Base-by-base conservation (phyloP, 2,113 vertebrate species). In the Chelonoidis abingdonii region DNA sequence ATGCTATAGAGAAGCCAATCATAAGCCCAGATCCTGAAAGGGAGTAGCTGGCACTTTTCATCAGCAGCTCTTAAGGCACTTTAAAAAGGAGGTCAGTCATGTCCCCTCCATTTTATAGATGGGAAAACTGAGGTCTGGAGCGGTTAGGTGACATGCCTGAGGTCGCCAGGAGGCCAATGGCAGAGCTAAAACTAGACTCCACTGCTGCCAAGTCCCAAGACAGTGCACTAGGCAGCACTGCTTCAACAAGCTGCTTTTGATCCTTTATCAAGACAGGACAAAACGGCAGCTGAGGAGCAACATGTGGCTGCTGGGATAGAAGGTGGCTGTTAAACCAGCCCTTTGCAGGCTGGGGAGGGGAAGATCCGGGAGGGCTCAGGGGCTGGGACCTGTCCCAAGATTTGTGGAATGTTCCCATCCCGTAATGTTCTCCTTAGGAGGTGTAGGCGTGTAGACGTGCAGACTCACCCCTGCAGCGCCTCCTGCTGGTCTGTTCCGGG, bases 31-130 rank as follows among this genome's bases (percentile, higher is more conserved):
- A 69, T 69, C 62, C 62, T 69, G 62, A 69, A 69, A 69, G 16
- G 35, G 65, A 10, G n/a, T 38, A 38, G 10, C n/a, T 38, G 21
- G 19, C n/a, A 22, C 65, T n/a, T 69, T 65, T 16, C 62, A 19
- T 19, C 35, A 35, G 16, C 31, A 4, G 62, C 6, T n/a, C 14
- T n/a, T 14, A 16, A 17, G 31, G 62, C 31, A 31, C 14, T 69
- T n/a, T 5, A 69, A 8, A 69, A 69, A 11, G 62, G 35, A n/a
- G 16, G 62, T n/a, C 62, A n/a, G 35, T 35, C 0, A 8, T 16
- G 7, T 8, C 16, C 29, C 41, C 10, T 44, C 57, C 76, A 21
- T 44, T 53, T 14, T 0, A 8, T 0, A 69, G 35, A n/a, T 69
- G 35, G 9, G 65, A 19, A 72, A 72, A 72, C 19, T 11, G n/a